These are phyloP conservation scores for Mastacembelus armatus DNA, from an alignment of 2,797 vertebrate species.

Conservation along the genomic window DNA sequence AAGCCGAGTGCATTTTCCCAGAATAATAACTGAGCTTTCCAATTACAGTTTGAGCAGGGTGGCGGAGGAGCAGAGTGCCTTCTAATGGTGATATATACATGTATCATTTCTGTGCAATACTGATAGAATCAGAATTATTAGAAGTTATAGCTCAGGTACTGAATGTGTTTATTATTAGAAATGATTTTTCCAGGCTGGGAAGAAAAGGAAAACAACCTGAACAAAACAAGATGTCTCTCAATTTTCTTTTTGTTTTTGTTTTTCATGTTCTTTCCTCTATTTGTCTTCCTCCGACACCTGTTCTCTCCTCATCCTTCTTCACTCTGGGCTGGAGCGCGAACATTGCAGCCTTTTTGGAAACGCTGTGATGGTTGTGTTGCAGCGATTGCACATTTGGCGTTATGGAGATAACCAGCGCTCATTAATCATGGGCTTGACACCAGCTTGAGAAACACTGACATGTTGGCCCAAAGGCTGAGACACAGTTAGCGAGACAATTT, in stretches of 20 bases:
- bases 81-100: neutral
- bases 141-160: too few relatives aligned
- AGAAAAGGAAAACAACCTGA: neutral
- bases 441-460: slow-evolving; percentile 10
- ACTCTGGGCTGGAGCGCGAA: neutral
- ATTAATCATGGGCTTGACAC: slow-evolving; percentile 42
- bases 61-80: neutral
- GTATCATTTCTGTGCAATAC: neutral
- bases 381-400: neutral
- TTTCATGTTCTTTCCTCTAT: neutral
- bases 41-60: slow-evolving; percentile 9
- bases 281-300: neutral
- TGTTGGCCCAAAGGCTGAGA: neutral
- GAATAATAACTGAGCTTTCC: slow-evolving; percentile 32
- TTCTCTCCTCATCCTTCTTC: neutral
- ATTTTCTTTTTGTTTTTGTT: neutral
- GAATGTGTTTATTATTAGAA: too few relatives aligned
- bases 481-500: neutral
- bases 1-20: slow-evolving; percentile 16
- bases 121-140: too few relatives aligned
- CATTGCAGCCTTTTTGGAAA: neutral
- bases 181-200: too few relatives aligned
- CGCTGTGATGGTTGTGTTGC: neutral
- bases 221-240: too few relatives aligned
- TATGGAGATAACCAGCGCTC: slow-evolving; percentile 16